These are phyloP conservation scores for Drosophila guanche DNA, from an alignment of 1,140 invertebrate species.

Conservation along the genomic window DNA sequence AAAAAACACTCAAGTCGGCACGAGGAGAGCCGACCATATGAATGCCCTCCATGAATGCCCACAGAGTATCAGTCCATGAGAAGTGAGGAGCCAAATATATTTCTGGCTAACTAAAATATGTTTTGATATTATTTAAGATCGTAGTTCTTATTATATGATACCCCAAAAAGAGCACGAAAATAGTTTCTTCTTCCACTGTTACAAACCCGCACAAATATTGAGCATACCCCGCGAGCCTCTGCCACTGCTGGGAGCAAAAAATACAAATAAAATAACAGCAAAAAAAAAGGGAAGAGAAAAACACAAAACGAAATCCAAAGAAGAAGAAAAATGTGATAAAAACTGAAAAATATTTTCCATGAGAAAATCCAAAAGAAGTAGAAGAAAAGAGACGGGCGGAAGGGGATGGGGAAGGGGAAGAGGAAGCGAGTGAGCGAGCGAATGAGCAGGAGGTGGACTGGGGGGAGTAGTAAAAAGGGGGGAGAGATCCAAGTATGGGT, in stretches of 20 bases:
- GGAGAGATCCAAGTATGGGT: too few relatives aligned
- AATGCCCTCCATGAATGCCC: too few relatives aligned
- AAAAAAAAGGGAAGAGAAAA: slow-evolving; percentile 37
- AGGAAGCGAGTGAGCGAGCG: neutral
- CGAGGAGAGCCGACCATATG: too few relatives aligned
- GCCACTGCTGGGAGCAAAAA: slow-evolving; percentile 27
- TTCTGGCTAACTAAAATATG: too few relatives aligned
- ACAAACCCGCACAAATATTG: slow-evolving; percentile 32
- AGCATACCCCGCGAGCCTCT: too few relatives aligned
- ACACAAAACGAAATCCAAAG: slow-evolving; percentile 63
- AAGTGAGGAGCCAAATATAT: too few relatives aligned
- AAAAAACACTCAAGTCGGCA: slow-evolving; percentile 5
- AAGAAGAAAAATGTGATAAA: slow-evolving; percentile 68
- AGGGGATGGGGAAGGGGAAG: neutral
- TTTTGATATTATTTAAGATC: too few relatives aligned
- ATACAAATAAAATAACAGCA: slow-evolving; percentile 27
- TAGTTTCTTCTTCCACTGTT: slow-evolving; percentile 1
- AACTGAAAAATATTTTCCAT: slow-evolving; percentile 81
- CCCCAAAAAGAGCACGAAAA: too few relatives aligned
- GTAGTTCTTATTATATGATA: too few relatives aligned
- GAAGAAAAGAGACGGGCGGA: slow-evolving; percentile 27
- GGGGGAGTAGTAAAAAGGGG: neutral
- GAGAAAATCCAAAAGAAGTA: slow-evolving; percentile 79
- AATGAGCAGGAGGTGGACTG: neutral
- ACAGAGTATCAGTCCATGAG: too few relatives aligned